Base-by-base conservation (phyloP, 2,113 vertebrate genomes). In the Collichthys lucidus region DNA sequence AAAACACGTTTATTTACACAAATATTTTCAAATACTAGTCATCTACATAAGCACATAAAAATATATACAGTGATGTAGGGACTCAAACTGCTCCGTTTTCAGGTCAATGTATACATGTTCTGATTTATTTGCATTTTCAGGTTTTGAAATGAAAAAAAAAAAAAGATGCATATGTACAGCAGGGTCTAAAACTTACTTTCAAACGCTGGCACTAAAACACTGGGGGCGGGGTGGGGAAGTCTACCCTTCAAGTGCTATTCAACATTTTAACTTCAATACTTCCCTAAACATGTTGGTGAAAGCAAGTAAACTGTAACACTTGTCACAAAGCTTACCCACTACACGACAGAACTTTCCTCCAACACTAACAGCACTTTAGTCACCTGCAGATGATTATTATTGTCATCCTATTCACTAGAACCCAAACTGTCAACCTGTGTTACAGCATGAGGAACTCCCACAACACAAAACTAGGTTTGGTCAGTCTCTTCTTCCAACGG, bases 1-100 rank as follows among this genome's bases (percentile, higher is more conserved):
- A 95, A 93, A 95, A 95, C 89, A 90, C 78, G 55, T 95, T 94
- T 95, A 94, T 95, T 95, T 94, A 94, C 93, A 94, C 87, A 93
- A 91, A 92, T 93, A 86, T 92, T 87, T 86, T 91, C 88, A 93
- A 93, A 94, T 88, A 92, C 92, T 93, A 89, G 82, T 88, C 74
- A 85, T 93, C 86, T 93, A 93, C 82, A 93, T 92, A 76, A 88
- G 89, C 89, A 94, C 94, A 94, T 90, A 91, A 85, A 93, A 93
- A 91, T 93, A 92, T 94, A 92, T 94, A 94, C 93, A 95, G 86
- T 86, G 86, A 93, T 87, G 77, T 88, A 88, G 88, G 85, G 91
- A 91, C 86, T 92, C 78, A 71, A 88, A 92, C 86, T 85, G 85
- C 79, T 91, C 82, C 53, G 52, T 77, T 87, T 52, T 84, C 76